Evolutionary conservation across 2,888 invertebrate genomes (phyloP).

Genomic region (Peribatodes rhomboidaria): DNA sequence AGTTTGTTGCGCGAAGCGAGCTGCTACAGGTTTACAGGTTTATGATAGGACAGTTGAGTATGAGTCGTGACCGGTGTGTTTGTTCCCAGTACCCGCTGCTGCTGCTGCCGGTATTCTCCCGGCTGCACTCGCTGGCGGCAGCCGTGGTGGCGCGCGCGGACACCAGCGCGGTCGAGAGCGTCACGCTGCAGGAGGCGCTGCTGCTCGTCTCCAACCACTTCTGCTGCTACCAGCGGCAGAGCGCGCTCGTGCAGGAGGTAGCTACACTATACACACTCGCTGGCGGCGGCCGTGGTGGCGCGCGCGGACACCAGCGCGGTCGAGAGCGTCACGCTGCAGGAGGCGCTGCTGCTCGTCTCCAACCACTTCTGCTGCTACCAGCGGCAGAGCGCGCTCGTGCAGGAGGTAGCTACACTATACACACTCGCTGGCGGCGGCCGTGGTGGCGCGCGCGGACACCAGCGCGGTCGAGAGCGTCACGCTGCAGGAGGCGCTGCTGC

Average conservation of each 20-base stretch:
- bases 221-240: conserved; percentile 93
- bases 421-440: conserved; percentile 90
- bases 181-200: conserved; percentile 92
- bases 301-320: conserved; percentile 92
- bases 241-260: conserved; percentile 71
- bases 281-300: conserved; percentile 90
- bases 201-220: conserved; percentile 95
- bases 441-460: conserved; percentile 90
- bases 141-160: conserved; percentile 90
- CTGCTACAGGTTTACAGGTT: too few species aligned
- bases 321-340: conserved; percentile 93
- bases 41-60: too few species aligned
- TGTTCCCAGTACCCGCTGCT: conserved; percentile 90
- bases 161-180: conserved; percentile 93
- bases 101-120: conserved; percentile 94
- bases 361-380: conserved; percentile 97
- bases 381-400: conserved; percentile 88
- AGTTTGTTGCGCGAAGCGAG: too few species aligned
- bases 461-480: conserved; percentile 94
- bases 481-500: conserved; percentile 91
- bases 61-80: background rate
- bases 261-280: conserved; percentile 85
- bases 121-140: conserved; percentile 92
- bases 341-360: conserved; percentile 93
- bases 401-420: conserved; percentile 23